Evolutionary conservation across 2,113 vertebrate species (phyloP).

Genomic region (Anhinga anhinga): DNA sequence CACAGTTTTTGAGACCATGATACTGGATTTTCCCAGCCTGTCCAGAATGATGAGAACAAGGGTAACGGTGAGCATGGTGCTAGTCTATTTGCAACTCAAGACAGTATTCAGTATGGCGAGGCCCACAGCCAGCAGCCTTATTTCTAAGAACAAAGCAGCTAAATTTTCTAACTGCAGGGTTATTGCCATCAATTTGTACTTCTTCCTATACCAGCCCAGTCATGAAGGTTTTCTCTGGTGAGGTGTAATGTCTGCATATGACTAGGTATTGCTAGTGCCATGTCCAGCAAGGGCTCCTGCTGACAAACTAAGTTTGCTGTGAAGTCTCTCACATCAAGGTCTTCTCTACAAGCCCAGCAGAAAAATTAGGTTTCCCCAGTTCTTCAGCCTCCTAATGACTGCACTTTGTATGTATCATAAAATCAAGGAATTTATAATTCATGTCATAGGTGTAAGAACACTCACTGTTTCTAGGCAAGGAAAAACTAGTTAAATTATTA

Average conservation of each 20-base stretch:
- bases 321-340: not conserved
- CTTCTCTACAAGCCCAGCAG: not conserved
- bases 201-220: not conserved
- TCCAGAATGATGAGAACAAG: rapidly evolving
- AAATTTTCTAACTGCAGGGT: not conserved
- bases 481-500: slow-evolving; percentile 8
- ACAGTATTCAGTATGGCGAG: rapidly evolving
- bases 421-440: not conserved
- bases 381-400: not conserved
- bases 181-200: not conserved
- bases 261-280: not conserved
- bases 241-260: not conserved
- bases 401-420: not conserved
- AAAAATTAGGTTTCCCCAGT: not conserved
- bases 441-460: not conserved
- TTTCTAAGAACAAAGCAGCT: not conserved
- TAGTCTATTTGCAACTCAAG: not conserved
- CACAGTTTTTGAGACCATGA: not conserved
- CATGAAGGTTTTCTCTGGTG: not conserved
- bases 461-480: not conserved
- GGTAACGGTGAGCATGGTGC: rapidly evolving
- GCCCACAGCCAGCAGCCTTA: not conserved
- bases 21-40: not conserved
- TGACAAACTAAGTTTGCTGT: not conserved
- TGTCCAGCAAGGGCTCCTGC: not conserved